Conservation (phyloP, 2,113 vertebrate species). For the Rhea americana region DNA sequence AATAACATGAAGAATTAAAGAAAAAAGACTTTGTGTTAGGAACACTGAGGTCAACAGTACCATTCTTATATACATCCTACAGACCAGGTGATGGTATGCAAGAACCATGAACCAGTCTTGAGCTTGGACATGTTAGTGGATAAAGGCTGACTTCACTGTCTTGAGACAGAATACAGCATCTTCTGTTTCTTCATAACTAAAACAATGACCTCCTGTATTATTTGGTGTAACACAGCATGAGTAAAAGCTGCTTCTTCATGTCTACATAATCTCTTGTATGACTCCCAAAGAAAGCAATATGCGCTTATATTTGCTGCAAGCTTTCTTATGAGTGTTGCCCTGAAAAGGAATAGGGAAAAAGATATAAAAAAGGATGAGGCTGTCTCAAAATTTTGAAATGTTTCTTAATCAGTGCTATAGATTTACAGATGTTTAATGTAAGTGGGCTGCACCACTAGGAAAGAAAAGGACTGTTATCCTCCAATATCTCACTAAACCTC, state of each 20-base stretch:
- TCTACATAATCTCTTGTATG: background rate
- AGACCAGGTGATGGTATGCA: fast-evolving
- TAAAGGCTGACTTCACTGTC: background rate
- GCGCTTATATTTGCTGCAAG: background rate
- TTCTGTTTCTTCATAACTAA: background rate
- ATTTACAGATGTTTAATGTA: background rate
- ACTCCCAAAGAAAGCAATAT: constrained; percentile 26
- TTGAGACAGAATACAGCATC: background rate
- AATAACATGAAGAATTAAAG: background rate
- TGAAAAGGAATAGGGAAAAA: background rate
- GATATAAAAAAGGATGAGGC: background rate
- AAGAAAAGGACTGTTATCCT: background rate
- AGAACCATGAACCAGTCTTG: background rate
- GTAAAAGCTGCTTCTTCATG: background rate
- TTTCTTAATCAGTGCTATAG: background rate
- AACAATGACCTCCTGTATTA: background rate
- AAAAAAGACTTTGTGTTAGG: background rate
- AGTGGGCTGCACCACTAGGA: background rate
- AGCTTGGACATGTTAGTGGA: background rate
- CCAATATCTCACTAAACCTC: background rate
- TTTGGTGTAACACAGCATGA: background rate
- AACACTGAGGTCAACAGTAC: background rate
- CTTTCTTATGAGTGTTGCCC: background rate
- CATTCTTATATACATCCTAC: background rate
- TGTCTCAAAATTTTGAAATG: background rate